Evolutionary conservation across 1,140 invertebrate species (phyloP).

Genomic region (Euborellia annulipes): DNA sequence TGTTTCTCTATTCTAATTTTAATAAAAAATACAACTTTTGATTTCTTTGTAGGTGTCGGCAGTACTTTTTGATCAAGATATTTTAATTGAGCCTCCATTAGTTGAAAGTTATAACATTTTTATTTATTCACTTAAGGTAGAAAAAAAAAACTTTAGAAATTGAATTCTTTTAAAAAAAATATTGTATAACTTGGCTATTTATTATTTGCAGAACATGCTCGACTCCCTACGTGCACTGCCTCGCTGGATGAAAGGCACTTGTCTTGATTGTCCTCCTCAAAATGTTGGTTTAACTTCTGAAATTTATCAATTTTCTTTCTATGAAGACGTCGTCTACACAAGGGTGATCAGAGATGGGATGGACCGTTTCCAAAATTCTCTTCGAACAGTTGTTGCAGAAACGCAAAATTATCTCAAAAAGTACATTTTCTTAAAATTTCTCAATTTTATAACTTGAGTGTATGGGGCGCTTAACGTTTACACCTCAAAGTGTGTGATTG

Average conservation of each 20-base stretch:
- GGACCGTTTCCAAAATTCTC: conserved; percentile 43
- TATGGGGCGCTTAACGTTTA: no score
- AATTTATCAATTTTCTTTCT: conserved; percentile 49
- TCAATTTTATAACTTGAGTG: background rate
- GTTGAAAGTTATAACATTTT: conserved; percentile 62
- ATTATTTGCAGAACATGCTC: no score
- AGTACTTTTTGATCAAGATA: conserved; percentile 50
- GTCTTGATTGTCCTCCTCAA: conserved; percentile 48
- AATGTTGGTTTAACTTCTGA: conserved; percentile 33
- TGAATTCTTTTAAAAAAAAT: no score
- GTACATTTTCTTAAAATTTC: conserved; percentile 21
- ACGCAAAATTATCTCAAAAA: conserved; percentile 47
- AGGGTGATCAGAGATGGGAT: conserved; percentile 48
- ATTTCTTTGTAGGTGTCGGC: conserved; percentile 61
- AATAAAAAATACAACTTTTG: no score
- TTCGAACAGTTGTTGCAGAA: conserved; percentile 39
- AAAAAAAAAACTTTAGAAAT: no score
- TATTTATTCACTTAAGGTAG: conserved; percentile 27
- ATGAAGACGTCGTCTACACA: conserved; percentile 54
- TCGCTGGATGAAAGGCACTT: conserved; percentile 73
- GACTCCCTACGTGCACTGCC: conserved; percentile 32
- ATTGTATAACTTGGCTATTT: no score
- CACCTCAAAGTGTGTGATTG: no score
- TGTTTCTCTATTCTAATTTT: no score
- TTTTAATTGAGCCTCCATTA: conserved; percentile 51